Base-by-base conservation (phyloP, 2,797 vertebrate species). In the Varecia variegata region DNA sequence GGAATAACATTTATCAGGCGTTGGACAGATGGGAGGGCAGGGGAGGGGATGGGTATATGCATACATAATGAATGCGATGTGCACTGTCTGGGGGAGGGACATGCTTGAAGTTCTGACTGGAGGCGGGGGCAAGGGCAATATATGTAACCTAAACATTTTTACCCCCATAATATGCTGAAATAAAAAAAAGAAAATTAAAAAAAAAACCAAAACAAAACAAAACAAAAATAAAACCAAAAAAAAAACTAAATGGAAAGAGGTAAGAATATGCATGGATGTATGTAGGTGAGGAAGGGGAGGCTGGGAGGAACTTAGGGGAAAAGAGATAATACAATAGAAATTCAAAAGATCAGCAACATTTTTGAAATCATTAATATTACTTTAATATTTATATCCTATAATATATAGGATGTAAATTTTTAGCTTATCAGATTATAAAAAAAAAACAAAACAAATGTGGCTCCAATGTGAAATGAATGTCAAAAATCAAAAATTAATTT, bases 401-500 rank as follows among this genome's bases (percentile, higher is more conserved):
- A 56, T 67, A 68, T 32, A 56, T 76, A 21, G 73, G 38, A 88
- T 35, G 90, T 58, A 58, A 91, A 40, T 70, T 54, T 85, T 92
- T 73, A 74, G 65, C 13, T 90, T 58, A n/a, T 87, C 27, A 62
- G 54, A 70, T 88, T 52, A 47, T 70, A 74, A 87, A 60, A 68
- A 43, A 67, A 43, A 47, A 68, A 27, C 7, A 45, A 86, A 79
- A 87, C 32, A 62, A 58, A 18, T 90, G 40, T 86, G 73, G 9
- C 7, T 97, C 3, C 32, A 82, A 32, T 68, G 43, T 88, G 56
- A 60, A 96, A 92, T 83, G 88, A 93, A 80, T 90, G 91, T 70
- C 65, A 96, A 97, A 93, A 32, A 80, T 20, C 21, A 80, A 92
- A 97, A 82, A 86, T 74, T 67, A 93, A 97, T 97, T 97, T 95